A percentile compares a stretch with the other conserved stretches of the same genome.
Conservation (phyloP, 2,113 vertebrate genomes). For the Coptodon rendalli region DNA sequence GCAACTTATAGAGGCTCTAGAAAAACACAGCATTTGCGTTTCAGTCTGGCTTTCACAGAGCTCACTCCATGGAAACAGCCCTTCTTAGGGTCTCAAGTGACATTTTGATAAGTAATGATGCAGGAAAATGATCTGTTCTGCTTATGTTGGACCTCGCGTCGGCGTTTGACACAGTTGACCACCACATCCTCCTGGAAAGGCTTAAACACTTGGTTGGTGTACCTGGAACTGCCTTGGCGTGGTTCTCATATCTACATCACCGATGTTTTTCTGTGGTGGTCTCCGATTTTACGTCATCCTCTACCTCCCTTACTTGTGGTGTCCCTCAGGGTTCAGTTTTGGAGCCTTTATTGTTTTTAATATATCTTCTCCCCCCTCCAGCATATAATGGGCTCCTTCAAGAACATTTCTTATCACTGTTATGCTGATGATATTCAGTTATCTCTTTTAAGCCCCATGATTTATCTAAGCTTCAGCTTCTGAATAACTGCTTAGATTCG, state of each 20-base stretch:
- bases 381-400: background rate
- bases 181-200: background rate
- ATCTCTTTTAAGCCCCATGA: too few species aligned
- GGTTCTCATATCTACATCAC: background rate
- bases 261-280: background rate
- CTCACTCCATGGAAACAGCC: background rate
- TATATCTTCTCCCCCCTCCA: background rate
- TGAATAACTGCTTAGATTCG: too few species aligned
- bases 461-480: too few species aligned
- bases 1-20: accelerated
- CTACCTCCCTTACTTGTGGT: background rate
- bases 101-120: background rate
- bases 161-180: background rate
- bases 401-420: background rate
- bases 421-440: background rate
- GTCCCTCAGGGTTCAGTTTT: background rate
- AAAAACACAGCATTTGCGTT: background rate
- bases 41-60: accelerated
- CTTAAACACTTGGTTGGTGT: background rate
- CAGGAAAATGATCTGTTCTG: background rate
- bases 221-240: background rate
- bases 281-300: background rate
- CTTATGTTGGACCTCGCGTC: background rate
- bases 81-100: background rate
- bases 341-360: background rate